Evolutionary conservation across 2,113 vertebrate species (phyloP).

Genomic region (Ammodytes marinus): DNA sequence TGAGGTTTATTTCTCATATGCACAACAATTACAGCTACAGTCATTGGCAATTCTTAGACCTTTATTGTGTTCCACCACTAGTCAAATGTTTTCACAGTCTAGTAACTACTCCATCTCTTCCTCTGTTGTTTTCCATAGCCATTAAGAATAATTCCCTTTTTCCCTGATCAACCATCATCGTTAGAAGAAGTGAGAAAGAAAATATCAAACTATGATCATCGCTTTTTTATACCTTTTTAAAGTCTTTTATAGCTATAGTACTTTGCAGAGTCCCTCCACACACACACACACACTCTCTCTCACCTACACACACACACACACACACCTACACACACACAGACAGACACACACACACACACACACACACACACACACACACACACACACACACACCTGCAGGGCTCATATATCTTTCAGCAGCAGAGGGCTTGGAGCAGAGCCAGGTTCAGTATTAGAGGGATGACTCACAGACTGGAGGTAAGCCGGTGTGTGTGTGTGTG

Average conservation of each 20-base stretch:
- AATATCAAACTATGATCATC: constrained; percentile 42
- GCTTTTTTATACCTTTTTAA: constrained; percentile 3
- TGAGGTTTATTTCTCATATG: no score
- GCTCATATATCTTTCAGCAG: constrained; percentile 70
- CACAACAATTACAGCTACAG: no score
- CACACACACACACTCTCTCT: no score
- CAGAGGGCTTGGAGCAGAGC: constrained; percentile 49
- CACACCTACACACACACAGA: no score
- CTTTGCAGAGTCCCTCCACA: constrained; percentile 21
- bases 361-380: no score
- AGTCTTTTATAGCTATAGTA: constrained; percentile 31
- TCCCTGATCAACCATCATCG: background rate
- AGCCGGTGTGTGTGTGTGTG: constrained; percentile 15
- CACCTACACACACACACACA: no score
- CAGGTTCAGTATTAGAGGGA: constrained; percentile 62
- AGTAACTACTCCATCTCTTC: background rate
- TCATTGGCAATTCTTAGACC: no score
- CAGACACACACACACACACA: background rate
- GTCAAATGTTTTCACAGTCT: background rate
- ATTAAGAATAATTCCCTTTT: background rate
- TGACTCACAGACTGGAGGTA: constrained; percentile 62
- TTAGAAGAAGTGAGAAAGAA: no score
- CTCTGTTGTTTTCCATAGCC: background rate
- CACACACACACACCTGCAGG: constrained; percentile 41
- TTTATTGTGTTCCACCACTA: background rate